Evolutionary conservation across 2,888 invertebrate species (phyloP), one percentile per base, ranked within the genome.

Genomic region (Diarsia mendica): DNA sequence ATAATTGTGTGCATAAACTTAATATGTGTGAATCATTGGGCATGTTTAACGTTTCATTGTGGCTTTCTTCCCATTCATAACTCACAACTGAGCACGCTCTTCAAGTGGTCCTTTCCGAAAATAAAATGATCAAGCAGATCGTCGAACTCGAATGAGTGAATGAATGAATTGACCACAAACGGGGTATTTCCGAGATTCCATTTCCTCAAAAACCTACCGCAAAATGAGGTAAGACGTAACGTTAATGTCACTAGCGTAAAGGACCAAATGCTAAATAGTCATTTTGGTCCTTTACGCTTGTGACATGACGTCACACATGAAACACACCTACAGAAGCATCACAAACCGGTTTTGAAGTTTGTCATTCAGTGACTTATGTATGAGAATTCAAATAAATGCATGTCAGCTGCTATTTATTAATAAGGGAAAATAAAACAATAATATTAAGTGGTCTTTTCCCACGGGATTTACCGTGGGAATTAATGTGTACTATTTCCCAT

Each of bases 371-470:
- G 85, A 82, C 67, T 39, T 39, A 39, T 39, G 39, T 8, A 75
- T 67, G 65, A 82, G 48, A 11, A 20, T 23, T 48, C 15, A 55
- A 60, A 60, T 46, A 73, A 69, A 68, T 11, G 5, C 28, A 53
- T 61, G 60, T 67, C 28, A 58, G 28, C 18, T 39, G 51, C 44
- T 55, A 49, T 39, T 0, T 6, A 60, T 10, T 23, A 46, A 10
- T 51, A 23, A 65, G 28, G 74, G 33, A 71, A 71, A 66, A 68
- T 71, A 65, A 61, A 67, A 61, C 70, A 73, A 55, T 74, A 46
- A 69, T 51, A 67, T 67, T 39, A 28, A 79, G 48, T 82, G 46
- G 85, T 72, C 33, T 70, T 75, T 80, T 65, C 82, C 75, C 46
- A 70, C 13, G 11, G 68, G 66, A 69, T 70, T 60, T 49, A 60